Base-by-base conservation (phyloP, 2,797 vertebrate genomes). In the Platalea minor region DNA sequence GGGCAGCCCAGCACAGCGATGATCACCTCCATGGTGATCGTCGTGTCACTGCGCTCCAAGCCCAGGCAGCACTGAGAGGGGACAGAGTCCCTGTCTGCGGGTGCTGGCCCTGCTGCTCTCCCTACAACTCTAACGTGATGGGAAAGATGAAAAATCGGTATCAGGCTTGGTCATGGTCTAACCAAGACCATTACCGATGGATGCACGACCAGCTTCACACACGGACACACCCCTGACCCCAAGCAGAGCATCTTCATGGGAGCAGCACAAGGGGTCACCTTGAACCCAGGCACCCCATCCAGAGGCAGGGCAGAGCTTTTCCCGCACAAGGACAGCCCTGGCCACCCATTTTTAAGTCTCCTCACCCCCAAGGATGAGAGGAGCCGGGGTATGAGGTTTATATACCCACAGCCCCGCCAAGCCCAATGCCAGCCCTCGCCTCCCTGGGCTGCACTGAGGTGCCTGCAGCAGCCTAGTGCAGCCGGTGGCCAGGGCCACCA, bases 121-220 rank as follows among this genome's bases (percentile, higher is more conserved):
- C 85, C 18, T 3, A 4, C 8, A 12, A 9, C 35, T 9, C 14
- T 0, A 8, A 53, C 0, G 0, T 0, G 5, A 4, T 0, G 8
- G 28, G 23, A 37, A 33, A 74, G 10, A 17, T 10, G 24, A 50
- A 18, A 64, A 81, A 10, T 0, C 0, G 0, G 21, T 3, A 9
- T 6, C 17, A 2, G 37, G 77, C 15, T 21, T 0, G 18, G 26
- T 0, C 17, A 1, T 0, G 26, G 2, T 8, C 46, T 11, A 2
- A 8, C 56, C 74, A 18, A n/a, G 17, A 2, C 15, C 10, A 0
- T 25, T 19, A 15, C 17, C 3, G 1, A 12, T 1, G 26, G 77
- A 7, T 5, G 3, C 41, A 4, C 1, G 0, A 1, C 24, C 69
- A 17, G 35, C 35, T 10, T 4, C 2, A 10, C 31, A 5, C 7